These are phyloP conservation scores for Stomorhina lunata DNA, from an alignment of 2,888 invertebrate genomes.

Conservation along the genomic window DNA sequence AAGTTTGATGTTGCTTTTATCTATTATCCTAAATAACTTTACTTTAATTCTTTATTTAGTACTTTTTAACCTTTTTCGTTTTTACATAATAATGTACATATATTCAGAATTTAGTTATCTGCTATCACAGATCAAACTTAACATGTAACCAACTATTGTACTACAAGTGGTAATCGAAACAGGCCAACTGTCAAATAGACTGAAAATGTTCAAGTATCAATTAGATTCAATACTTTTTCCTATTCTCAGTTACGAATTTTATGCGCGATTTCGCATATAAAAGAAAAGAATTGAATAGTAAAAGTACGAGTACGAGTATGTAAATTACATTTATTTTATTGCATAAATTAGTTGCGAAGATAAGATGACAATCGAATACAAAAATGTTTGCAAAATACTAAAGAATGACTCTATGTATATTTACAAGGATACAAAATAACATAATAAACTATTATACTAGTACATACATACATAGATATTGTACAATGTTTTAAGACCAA, in stretches of 20 bases:
- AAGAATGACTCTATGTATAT: too few species aligned
- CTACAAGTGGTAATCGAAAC: too few species aligned
- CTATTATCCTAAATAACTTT: too few species aligned
- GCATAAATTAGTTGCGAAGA: background rate
- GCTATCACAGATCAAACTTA: background rate
- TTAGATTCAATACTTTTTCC: background rate
- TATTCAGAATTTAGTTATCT: too few species aligned
- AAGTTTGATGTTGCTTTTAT: too few species aligned
- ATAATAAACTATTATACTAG: background rate
- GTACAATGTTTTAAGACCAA: too few species aligned
- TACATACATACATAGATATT: too few species aligned
- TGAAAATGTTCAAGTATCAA: background rate
- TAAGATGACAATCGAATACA: conserved; percentile 21
- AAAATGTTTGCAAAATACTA: conserved; percentile 12
- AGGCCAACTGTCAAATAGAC: background rate
- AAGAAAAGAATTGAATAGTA: background rate
- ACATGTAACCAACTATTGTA: background rate
- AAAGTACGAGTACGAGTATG: background rate
- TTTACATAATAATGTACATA: too few species aligned
- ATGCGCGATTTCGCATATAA: background rate
- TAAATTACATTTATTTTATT: background rate
- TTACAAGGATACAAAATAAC: conserved; percentile 11
- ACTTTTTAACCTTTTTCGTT: background rate
- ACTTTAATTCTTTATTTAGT: too few species aligned
- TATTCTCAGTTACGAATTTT: background rate